Evolutionary conservation across 2,888 invertebrate genomes (phyloP).

Genomic region (Agapostemon virescens): DNA sequence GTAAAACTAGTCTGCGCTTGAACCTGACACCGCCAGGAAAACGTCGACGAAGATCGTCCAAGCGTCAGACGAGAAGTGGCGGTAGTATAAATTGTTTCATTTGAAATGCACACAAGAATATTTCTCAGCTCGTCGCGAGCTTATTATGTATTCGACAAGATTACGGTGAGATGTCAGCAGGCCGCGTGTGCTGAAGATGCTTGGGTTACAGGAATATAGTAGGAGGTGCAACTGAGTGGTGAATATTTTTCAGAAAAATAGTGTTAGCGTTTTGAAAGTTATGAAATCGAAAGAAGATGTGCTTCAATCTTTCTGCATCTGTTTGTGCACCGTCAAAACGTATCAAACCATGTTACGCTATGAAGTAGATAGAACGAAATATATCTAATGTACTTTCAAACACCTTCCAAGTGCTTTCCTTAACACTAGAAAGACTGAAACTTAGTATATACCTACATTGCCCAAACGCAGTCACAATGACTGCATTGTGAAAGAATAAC

Average conservation of each 20-base stretch:
- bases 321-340: too few species aligned
- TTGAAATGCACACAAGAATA: slow-evolving; percentile 4
- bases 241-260: background rate
- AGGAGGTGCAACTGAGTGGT: background rate
- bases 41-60: background rate
- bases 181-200: background rate
- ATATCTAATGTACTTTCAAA: too few species aligned
- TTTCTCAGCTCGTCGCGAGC: background rate
- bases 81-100: slow-evolving; percentile 12
- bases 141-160: slow-evolving; percentile 6
- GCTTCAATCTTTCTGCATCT: background rate
- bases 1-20: background rate
- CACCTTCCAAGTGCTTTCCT: too few species aligned
- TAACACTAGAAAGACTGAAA: too few species aligned
- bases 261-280: background rate
- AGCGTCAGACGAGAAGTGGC: background rate
- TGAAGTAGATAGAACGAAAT: too few species aligned
- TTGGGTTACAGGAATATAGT: background rate
- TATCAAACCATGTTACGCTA: too few species aligned
- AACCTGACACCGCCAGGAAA: background rate
- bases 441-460: too few species aligned
- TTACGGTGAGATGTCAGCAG: background rate
- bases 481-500: too few species aligned
- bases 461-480: too few species aligned
- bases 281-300: background rate